Conservation (phyloP, 2,797 vertebrate genomes). For the Poecilia picta region DNA sequence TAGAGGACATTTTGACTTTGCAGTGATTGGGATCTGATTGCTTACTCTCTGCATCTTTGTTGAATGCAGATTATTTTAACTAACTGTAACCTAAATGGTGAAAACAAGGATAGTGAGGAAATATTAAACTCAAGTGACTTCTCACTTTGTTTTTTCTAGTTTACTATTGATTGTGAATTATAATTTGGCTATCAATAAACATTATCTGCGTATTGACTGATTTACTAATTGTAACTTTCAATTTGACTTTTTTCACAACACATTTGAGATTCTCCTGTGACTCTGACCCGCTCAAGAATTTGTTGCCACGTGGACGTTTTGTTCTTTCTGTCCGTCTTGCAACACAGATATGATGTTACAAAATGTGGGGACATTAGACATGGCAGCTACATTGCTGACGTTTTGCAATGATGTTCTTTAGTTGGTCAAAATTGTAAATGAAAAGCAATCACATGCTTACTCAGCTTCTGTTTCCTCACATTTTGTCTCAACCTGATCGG, state of each 20-base stretch:
- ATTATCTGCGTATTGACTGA: neutral
- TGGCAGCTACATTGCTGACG: neutral
- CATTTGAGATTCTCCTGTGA: constrained; percentile 6
- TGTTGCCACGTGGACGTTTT: neutral
- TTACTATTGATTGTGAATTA: neutral
- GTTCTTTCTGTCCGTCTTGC: neutral
- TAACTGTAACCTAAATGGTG: neutral
- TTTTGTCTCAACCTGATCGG: neutral
- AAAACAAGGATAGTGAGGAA: neutral
- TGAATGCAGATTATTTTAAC: neutral
- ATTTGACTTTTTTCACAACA: neutral
- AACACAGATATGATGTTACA: neutral
- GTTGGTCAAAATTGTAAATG: neutral
- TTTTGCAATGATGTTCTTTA: neutral
- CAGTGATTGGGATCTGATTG: neutral
- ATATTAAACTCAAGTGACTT: constrained; percentile 8
- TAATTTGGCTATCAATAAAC: neutral
- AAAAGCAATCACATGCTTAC: neutral
- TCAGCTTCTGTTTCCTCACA: neutral
- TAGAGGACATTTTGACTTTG: neutral
- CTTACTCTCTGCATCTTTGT: neutral
- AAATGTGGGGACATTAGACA: neutral
- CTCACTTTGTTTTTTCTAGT: neutral
- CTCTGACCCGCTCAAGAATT: neutral
- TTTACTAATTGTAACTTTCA: neutral